A percentile compares a stretch with the other conserved stretches of the same genome.
Conservation (phyloP, 2,797 vertebrate species). For the Arremon brunneinucha region DNA sequence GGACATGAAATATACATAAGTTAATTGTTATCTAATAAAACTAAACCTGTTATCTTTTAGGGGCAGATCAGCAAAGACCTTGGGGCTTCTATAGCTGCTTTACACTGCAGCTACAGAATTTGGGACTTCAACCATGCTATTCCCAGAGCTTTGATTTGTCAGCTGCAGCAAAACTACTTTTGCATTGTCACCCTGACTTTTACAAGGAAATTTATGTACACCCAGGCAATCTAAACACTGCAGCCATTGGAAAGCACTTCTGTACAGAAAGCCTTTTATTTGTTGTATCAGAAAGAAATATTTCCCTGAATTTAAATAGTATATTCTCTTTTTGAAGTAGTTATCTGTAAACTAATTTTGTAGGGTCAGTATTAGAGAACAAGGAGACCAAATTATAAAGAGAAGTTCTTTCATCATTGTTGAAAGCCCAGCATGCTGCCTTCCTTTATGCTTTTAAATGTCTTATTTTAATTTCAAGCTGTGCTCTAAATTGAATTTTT, state of each 20-base stretch:
- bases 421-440: background rate
- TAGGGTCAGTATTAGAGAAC: background rate
- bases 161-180: background rate
- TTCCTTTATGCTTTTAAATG: conserved; percentile 4
- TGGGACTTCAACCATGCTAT: background rate
- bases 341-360: background rate
- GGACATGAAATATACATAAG: background rate
- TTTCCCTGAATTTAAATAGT: background rate
- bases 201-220: background rate
- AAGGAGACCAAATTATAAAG: background rate
- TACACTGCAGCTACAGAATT: background rate
- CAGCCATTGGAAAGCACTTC: background rate
- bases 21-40: background rate
- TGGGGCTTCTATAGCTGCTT: background rate
- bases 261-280: background rate
- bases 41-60: background rate
- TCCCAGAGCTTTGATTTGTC: background rate
- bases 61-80: background rate
- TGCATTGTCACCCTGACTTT: background rate
- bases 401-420: background rate
- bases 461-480: conserved; percentile 8
- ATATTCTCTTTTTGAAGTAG: background rate
- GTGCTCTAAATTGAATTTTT: background rate
- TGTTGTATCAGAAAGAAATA: background rate
- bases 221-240: background rate